These are phyloP conservation scores for Sminthopsis crassicaudata DNA, from an alignment of 2,113 vertebrate genomes.

Conservation along the genomic window DNA sequence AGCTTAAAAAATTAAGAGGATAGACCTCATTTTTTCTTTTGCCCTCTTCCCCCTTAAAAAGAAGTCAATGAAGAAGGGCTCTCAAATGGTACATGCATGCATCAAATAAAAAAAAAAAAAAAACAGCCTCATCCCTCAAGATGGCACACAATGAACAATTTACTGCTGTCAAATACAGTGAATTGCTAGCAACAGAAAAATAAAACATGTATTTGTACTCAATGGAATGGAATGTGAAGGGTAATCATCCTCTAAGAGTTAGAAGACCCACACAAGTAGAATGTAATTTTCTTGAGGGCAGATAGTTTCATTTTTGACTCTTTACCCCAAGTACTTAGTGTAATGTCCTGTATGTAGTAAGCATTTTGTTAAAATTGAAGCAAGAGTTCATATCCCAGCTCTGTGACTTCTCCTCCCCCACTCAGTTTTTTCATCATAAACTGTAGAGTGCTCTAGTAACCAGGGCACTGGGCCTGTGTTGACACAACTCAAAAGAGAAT, in stretches of 20 bases:
- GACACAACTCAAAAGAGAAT: no score
- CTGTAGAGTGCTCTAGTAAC: neutral
- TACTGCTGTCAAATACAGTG: conserved; percentile 53
- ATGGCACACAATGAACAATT: conserved; percentile 63
- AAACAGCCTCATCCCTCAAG: conserved; percentile 72
- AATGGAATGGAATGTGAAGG: neutral
- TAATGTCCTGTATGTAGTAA: neutral
- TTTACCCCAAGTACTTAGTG: neutral
- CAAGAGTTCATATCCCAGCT: neutral
- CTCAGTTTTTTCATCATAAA: neutral
- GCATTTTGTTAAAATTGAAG: neutral
- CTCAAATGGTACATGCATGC: conserved; percentile 51
- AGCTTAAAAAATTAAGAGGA: conserved; percentile 66
- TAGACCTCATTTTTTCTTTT: conserved; percentile 63
- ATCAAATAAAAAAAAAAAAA: conserved; percentile 9
- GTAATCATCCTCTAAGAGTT: neutral
- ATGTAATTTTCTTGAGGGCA: neutral
- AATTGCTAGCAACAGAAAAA: conserved; percentile 59
- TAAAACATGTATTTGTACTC: neutral
- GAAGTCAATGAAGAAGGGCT: conserved; percentile 62
- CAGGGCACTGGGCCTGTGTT: neutral
- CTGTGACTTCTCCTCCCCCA: neutral
- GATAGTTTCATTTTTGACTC: neutral
- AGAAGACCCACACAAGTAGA: neutral
- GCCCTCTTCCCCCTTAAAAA: conserved; percentile 62